Evolutionary conservation across 2,888 invertebrate species (phyloP).

Genomic region (Muscina levida): DNA sequence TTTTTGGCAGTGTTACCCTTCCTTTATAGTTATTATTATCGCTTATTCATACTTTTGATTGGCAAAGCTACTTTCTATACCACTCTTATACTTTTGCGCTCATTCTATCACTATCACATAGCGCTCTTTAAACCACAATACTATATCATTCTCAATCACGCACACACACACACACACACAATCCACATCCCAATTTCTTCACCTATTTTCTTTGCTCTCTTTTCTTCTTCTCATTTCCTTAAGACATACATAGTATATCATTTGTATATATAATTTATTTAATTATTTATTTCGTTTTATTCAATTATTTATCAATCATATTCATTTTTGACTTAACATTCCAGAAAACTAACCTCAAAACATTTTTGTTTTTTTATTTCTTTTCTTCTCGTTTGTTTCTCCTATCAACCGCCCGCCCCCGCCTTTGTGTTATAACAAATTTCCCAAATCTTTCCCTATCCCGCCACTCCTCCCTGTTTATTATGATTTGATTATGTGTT

Average conservation of each 20-base stretch:
- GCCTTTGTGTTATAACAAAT: slow-evolving; percentile 32
- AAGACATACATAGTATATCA: not conserved
- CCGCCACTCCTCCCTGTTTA: slow-evolving; percentile 36
- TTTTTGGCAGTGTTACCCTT: too few relatives aligned
- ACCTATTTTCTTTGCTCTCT: too few relatives aligned
- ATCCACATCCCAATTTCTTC: not conserved
- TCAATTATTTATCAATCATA: slow-evolving; percentile 36
- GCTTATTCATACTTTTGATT: too few relatives aligned
- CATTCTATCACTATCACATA: too few relatives aligned
- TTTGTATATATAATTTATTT: slow-evolving; percentile 21
- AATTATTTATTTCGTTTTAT: not conserved
- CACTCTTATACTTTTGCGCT: too few relatives aligned
- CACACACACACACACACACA: too few relatives aligned
- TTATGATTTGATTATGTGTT: not conserved
- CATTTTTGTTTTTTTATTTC: slow-evolving; percentile 61
- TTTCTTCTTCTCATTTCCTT: too few relatives aligned
- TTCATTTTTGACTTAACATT: slow-evolving; percentile 61
- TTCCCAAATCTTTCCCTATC: too few relatives aligned
- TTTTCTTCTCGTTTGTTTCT: slow-evolving; percentile 59
- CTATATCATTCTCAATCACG: slow-evolving; percentile 18
- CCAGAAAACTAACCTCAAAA: slow-evolving; percentile 61
- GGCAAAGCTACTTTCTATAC: too few relatives aligned
- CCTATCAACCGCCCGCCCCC: slow-evolving; percentile 37
- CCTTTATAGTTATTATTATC: too few relatives aligned
- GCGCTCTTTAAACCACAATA: slow-evolving; percentile 19